Evolutionary conservation across 2,797 vertebrate genomes (phyloP).

Genomic region (Nannoperca australis): DNA sequence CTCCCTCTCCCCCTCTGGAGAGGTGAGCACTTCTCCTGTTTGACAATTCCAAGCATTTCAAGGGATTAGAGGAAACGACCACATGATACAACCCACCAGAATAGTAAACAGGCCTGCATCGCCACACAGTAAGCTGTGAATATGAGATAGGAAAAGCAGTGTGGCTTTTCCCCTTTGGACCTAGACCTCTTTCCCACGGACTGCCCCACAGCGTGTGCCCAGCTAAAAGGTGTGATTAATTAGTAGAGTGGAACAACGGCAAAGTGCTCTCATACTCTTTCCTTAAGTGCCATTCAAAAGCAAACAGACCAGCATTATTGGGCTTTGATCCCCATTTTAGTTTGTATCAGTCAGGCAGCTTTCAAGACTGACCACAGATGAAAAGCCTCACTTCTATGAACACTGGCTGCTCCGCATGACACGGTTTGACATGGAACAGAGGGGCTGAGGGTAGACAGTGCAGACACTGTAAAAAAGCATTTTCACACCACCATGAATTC

Average conservation of each 20-base stretch:
- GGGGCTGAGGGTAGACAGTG: conserved; percentile 1
- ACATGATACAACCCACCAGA: conserved; percentile 71
- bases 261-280: conserved; percentile 49
- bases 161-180: conserved; percentile 32
- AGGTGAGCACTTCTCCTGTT: conserved; percentile 67
- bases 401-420: conserved; percentile 40
- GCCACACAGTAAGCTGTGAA: conserved; percentile 69
- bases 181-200: conserved; percentile 34
- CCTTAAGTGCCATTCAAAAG: conserved; percentile 48
- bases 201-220: conserved; percentile 46
- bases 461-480: conserved; percentile 37
- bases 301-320: conserved; percentile 34
- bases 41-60: conserved; percentile 75
- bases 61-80: conserved; percentile 68
- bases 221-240: conserved; percentile 73
- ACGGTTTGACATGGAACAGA: conserved; percentile 30
- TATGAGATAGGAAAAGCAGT: conserved; percentile 59
- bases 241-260: conserved; percentile 58
- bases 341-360: conserved; percentile 33
- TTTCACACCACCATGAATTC: conserved; percentile 34
- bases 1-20: conserved; percentile 59
- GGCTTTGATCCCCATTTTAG: conserved; percentile 61
- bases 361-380: conserved; percentile 50
- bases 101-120: conserved; percentile 69
- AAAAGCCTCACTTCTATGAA: conserved; percentile 43